Percentiles rank a stretch among this genome's conserved stretches.
phyloP scores from a whole-genome alignment of 2,888 invertebrate genomes.

The Pseudococcus longispinus region DNA sequence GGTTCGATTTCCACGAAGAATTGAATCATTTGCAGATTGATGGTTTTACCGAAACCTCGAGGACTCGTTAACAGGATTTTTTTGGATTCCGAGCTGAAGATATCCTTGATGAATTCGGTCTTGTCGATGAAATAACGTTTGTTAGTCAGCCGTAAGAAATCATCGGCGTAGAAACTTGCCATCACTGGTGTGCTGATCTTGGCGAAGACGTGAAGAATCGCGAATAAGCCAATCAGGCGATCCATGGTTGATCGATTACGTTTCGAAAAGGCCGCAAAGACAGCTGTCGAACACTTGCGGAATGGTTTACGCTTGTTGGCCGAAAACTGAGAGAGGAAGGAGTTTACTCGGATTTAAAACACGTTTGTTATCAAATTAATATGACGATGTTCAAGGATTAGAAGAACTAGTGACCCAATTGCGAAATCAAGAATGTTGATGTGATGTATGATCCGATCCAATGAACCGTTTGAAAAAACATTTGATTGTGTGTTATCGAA shows the following conservation, averaged over 20 bases:
- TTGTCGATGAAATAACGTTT: slow-evolving; percentile 38
- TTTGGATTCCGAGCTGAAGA: neutral
- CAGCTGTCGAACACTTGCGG: neutral
- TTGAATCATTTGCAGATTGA: slow-evolving; percentile 13
- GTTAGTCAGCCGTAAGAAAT: neutral
- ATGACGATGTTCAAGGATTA: neutral
- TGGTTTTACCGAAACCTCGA: slow-evolving; percentile 38
- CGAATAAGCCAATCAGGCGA: neutral
- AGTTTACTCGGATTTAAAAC: neutral
- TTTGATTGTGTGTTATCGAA: too few species aligned
- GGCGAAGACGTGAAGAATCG: neutral
- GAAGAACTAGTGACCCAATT: neutral
- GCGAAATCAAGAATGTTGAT: neutral
- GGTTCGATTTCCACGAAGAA: neutral
- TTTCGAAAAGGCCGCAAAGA: neutral
- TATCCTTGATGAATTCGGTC: neutral
- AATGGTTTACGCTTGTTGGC: neutral
- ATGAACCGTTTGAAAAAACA: neutral
- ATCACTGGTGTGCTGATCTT: neutral
- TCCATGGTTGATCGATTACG: neutral
- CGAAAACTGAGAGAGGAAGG: neutral
- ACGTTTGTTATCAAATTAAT: neutral
- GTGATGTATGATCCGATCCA: neutral
- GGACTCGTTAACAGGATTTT: neutral
- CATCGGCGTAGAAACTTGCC: neutral